These are phyloP conservation scores for Chaetogeoica ovagalla DNA, from an alignment of 2,888 invertebrate genomes.

Conservation along the genomic window DNA sequence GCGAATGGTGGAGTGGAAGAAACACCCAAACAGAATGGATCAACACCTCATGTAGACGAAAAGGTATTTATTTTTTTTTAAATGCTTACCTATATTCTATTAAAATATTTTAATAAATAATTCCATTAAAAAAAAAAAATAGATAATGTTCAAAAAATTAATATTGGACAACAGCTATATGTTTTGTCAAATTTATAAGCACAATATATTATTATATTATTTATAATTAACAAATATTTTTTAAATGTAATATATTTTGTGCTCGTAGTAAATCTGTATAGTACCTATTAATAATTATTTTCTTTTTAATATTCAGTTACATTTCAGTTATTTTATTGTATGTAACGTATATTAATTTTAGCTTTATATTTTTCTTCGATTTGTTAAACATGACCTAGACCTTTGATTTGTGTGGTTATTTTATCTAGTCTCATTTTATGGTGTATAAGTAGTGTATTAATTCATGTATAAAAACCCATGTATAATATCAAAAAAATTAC, in stretches of 20 bases:
- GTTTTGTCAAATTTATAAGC: too few relatives aligned
- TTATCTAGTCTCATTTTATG: constrained; percentile 22
- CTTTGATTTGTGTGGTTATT: constrained; percentile 34
- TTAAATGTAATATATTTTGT: background rate
- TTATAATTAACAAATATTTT: too few relatives aligned
- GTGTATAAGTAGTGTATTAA: background rate
- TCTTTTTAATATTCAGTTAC: constrained; percentile 11
- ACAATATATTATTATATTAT: too few relatives aligned
- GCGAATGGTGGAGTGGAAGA: constrained; percentile 54
- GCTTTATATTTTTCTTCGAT: background rate
- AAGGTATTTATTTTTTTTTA: constrained; percentile 36
- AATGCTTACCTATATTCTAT: background rate
- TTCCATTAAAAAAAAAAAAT: background rate
- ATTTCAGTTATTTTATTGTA: background rate
- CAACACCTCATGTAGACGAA: constrained; percentile 37
- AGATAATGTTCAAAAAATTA: too few relatives aligned
- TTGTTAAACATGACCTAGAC: constrained; percentile 40
- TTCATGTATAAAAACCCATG: background rate
- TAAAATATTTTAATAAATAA: background rate
- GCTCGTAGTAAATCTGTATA: background rate
- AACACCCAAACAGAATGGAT: constrained; percentile 50
- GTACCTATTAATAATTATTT: constrained; percentile 12
- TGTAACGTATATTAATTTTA: constrained; percentile 38
- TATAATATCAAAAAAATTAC: background rate
- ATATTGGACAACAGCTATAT: too few relatives aligned